A percentile compares a stretch with the other conserved stretches of the same genome.
Evolutionary conservation across 2,888 invertebrate genomes (phyloP).

Genomic region (Meteorus cinctellus): DNA sequence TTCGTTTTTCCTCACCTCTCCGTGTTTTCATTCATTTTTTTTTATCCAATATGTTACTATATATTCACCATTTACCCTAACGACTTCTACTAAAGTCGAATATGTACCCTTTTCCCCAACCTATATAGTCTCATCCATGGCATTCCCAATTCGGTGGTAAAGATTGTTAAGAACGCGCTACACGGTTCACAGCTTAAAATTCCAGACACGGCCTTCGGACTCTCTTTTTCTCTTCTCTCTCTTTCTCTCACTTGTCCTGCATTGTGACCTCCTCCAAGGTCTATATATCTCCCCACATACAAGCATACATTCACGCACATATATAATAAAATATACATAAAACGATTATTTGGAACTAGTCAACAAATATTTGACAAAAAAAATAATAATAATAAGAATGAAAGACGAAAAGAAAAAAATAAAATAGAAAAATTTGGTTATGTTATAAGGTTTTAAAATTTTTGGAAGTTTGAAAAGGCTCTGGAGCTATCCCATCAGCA

Average conservation of each 20-base stretch:
- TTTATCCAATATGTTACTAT: conserved; percentile 3
- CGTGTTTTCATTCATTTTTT: not conserved
- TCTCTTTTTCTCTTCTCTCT: conserved; percentile 18
- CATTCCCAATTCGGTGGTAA: conserved; percentile 53
- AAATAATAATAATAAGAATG: not conserved
- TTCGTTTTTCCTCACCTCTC: not conserved
- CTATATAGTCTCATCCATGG: conserved; percentile 27
- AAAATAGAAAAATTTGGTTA: conserved; percentile 1
- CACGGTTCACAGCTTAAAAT: conserved; percentile 71
- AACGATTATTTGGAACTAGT: not conserved
- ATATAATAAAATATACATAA: conserved; percentile 11
- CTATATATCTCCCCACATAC: conserved; percentile 23
- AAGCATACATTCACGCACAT: not conserved
- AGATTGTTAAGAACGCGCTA: conserved; percentile 60
- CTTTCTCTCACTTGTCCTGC: conserved; percentile 37
- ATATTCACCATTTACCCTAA: conserved; percentile 15
- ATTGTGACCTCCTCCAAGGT: conserved; percentile 42
- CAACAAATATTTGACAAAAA: conserved; percentile 5
- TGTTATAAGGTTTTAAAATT: not conserved
- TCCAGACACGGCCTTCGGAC: conserved; percentile 52
- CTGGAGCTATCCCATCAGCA: not conserved
- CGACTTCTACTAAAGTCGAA: conserved; percentile 1
- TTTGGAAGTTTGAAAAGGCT: not conserved
- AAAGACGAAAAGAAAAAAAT: not conserved
- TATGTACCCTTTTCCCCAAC: conserved; percentile 14